phyloP scores from a whole-genome alignment of 2,888 invertebrate species.

The Limnephilus marmoratus region DNA sequence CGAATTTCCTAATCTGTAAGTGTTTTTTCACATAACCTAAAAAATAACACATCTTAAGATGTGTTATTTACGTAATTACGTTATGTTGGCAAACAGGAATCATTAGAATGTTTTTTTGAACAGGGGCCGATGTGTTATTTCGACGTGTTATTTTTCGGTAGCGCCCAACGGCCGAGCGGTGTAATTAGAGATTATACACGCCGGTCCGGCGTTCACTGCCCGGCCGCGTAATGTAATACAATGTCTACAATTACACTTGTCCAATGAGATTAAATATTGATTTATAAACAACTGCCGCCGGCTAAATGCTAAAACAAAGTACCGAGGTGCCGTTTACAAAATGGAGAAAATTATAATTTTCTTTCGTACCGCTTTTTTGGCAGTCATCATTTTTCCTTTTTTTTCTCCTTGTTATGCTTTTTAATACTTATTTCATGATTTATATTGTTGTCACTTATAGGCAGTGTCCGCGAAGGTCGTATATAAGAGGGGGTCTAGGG shows the following conservation, averaged over 20 bases:
- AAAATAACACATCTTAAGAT: neutral
- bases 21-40: neutral
- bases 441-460: too few species aligned
- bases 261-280: slow-evolving; percentile 52
- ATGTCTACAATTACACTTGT: slow-evolving; percentile 46
- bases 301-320: neutral
- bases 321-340: neutral
- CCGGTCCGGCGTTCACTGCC: slow-evolving; percentile 44
- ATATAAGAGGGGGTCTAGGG: too few species aligned
- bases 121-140: neutral
- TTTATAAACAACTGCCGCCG: slow-evolving; percentile 30
- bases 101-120: neutral
- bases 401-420: too few species aligned
- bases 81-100: neutral
- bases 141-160: slow-evolving; percentile 58
- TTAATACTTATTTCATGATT: too few species aligned
- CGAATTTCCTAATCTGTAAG: neutral
- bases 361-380: neutral
- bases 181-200: slow-evolving; percentile 58
- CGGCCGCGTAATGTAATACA: slow-evolving; percentile 20
- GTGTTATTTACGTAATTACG: too few species aligned
- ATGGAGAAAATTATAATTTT: neutral
- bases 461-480: too few species aligned
- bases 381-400: too few species aligned
- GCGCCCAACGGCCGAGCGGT: slow-evolving; percentile 47